Base-by-base conservation (phyloP, 2,797 vertebrate species). In the Ctenopoma multispine region DNA sequence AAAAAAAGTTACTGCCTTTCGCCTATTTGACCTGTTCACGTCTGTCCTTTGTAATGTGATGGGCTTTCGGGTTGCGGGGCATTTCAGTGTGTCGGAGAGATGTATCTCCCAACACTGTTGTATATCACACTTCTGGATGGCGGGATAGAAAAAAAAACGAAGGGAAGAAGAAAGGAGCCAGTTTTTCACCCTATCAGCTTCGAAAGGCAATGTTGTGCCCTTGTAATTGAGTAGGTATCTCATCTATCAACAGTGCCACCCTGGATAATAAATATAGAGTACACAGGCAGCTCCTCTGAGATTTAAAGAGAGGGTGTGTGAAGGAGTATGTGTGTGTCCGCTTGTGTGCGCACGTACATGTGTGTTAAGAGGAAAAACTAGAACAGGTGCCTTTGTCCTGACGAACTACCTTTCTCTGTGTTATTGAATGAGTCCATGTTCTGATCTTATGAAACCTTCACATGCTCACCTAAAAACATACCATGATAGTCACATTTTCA, bases 211-310 rank as follows among this genome's bases (percentile, higher is more conserved):
- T 93, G 94, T 92, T 94, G 92, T 94, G 93, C 93, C 94, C 94
- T 95, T 95, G 93, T 94, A 94, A 95, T 94, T 94, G 93, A 93
- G 91, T 89, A 93, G 93, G 92, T 94, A 93, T 94, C 93, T 94
- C 94, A 95, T 95, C 93, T 94, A 95, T 95, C 94, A 95, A 91
- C 90, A 82, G 90, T 93, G 93, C 94, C 94, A 94, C 91, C 93
- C 91, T 91, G 91, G 92, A 94, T 94, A 95, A 95, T 95, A 95
- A 94, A 94, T 94, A 95, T 92, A 94, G 93, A 95, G 91, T 91
- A 93, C 90, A 94, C 91, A 87, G 86, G 83, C 86, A 87, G 89
- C 92, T 92, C 91, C 93, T 92, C 80, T 55, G 93, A 94, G 93
- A 92, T 92, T 92, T 92, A 90, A 92, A 89, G 87, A 85, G 90